Base-by-base conservation (phyloP, 1,140 invertebrate species). In the Adelges cooleyi region DNA sequence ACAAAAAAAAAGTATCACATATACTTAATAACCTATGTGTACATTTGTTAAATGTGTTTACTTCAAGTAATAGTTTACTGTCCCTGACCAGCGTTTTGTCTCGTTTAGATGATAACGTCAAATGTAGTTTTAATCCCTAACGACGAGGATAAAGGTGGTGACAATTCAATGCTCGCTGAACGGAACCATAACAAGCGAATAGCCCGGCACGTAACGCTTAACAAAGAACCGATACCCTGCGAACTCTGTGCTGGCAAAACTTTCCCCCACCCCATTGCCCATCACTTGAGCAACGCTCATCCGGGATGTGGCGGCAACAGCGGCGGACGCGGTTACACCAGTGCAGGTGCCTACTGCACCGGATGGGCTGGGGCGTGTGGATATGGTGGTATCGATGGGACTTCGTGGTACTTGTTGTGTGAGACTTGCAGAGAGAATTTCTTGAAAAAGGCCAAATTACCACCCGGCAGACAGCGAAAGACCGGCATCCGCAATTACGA, bases 401-500 rank as follows among this genome's bases (percentile, higher is more conserved):
- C 85, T 68, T 83, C 87, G 36, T 96, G 91, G 91, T 97, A 96
- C 75, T 79, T 95, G 1, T 84, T 93, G 67, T 97, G 93, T 76
- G 89, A 93, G 70, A 79, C 79, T 22, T 96, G 93, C 73, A 82
- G 92, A 4, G 87, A 92, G 27, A 89, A 87, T 70, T 89, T 90
- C 70, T 72, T 89, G 80, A 80, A 71, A 77, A 79, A 33, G 11
- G 11, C 11, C 5, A 33, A 33, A 11, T n/a, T n/a, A n/a, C 29
- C 29, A 33, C 29, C 29, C 11, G 29, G 5, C 5, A 33, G 29
- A 11, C 29, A 11, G 5, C 29, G 29, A 33, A 33, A 33, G 11
- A 33, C 11, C 29, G 29, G 5, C 11, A 33, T 33, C 11, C 29
- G 29, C 11, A 33, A 33, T 33, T 33, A 33, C 11, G 29, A 11